Conservation (phyloP, 2,797 vertebrate genomes). For the Tamandua tetradactyla region DNA sequence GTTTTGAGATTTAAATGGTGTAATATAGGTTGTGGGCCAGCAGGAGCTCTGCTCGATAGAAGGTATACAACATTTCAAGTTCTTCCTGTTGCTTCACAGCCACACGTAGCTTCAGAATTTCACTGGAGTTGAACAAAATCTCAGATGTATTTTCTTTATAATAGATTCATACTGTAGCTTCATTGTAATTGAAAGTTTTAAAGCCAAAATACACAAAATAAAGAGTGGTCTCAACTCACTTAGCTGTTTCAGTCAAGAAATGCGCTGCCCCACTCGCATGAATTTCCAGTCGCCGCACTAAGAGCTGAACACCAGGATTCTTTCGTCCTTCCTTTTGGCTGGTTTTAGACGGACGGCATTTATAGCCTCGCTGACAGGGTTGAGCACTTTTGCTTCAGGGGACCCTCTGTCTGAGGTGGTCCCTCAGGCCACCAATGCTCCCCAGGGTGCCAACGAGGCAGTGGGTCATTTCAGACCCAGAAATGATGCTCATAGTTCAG, state of each 20-base stretch:
- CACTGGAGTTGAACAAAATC: background rate
- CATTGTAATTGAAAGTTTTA: background rate
- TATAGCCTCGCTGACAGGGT: background rate
- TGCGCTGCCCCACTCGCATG: fast-evolving
- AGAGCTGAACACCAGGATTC: background rate
- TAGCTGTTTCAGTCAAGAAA: background rate
- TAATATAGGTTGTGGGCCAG: background rate
- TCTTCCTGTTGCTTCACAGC: background rate
- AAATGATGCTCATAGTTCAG: background rate
- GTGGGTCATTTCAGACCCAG: background rate
- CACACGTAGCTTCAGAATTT: background rate
- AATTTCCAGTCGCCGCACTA: too few relatives aligned
- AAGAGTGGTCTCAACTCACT: background rate
- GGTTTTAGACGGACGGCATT: background rate
- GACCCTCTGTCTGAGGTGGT: too few relatives aligned
- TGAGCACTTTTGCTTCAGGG: too few relatives aligned
- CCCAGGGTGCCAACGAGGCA: background rate
- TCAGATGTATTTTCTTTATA: background rate
- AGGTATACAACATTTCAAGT: fast-evolving
- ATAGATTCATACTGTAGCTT: background rate
- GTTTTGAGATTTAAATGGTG: background rate
- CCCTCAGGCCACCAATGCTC: too few relatives aligned
- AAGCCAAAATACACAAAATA: background rate
- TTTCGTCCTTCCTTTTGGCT: background rate
- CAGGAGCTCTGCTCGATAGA: background rate